Base-by-base conservation (phyloP, 1,140 invertebrate genomes). In the Procambarus virginalis region DNA sequence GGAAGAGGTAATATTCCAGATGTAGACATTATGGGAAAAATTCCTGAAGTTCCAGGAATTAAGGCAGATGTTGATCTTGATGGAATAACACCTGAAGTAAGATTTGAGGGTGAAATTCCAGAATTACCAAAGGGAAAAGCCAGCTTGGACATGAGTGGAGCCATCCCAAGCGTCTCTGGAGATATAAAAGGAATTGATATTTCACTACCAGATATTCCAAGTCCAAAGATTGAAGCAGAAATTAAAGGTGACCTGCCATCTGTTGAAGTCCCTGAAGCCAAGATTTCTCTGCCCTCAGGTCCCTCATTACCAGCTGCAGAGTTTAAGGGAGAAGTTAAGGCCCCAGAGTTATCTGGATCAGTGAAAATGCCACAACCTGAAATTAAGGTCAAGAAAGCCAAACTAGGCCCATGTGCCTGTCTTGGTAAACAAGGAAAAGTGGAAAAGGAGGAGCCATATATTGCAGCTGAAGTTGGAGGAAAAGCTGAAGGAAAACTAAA, bases 331-430 rank as follows among this genome's bases (percentile, higher is more conserved):
- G 84, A 86, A 60, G 49, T 86, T n/a, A 48, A 86, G 22, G 17
- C 55, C 9, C 84, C 84, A 78, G 45, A 86, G 68, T 20, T 86
- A 64, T 86, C 84, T 64, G 80, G 82, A 45, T 14, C 70, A 45
- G 34, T 70, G 5, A 51, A 90, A 22, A 22, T 90, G 14, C 81
- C 81, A 79, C 5, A 77, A 20, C 73, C 82, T 34, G 48, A 90
- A 79, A 8, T 90, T 0, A 90, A 90, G 49, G 49, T 55, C 20
- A 90, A 90, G 64, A 90, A 90, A 46, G 60, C 75, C 14, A 90
- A 90, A 80, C 22, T 80, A 5, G 82, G 75, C 79, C 81, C 82
- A 84, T 84, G 81, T 84, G 82, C 89, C 17, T 90, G 89, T 79
- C 73, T 90, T 14, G 89, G 82, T 64, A 84, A 84, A 78, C 55